These are phyloP conservation scores for Limnephilus marmoratus DNA, from an alignment of 2,888 invertebrate genomes.

Conservation along the genomic window DNA sequence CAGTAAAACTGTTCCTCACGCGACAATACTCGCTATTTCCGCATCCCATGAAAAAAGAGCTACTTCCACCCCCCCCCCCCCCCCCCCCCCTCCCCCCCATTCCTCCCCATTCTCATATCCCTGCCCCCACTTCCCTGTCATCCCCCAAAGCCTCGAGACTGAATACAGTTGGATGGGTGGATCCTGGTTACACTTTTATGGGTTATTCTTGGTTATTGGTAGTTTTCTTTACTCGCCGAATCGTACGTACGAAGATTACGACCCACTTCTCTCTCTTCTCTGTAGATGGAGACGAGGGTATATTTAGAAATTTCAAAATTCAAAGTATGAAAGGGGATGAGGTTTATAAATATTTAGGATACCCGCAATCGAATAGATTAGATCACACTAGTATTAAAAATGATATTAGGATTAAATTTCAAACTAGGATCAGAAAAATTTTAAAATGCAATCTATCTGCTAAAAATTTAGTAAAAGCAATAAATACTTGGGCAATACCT, in stretches of 20 bases:
- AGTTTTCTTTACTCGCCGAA: background rate
- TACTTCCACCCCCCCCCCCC: background rate
- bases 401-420: no score
- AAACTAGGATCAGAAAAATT: no score
- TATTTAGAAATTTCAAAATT: no score
- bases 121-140: background rate
- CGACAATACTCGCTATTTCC: conserved; percentile 12
- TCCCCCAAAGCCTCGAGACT: background rate
- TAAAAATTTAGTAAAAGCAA: no score
- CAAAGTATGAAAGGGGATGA: no score
- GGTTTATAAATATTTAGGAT: no score
- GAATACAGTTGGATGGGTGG: background rate
- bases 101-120: background rate
- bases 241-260: background rate
- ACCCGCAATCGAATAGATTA: no score
- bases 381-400: no score
- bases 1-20: conserved; percentile 5
- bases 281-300: no score
- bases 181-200: background rate
- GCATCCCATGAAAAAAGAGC: conserved; percentile 21
- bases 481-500: no score
- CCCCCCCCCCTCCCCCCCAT: background rate
- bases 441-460: no score
- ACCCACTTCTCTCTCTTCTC: background rate
- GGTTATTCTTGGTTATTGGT: background rate